Conservation (phyloP, 2,797 vertebrate genomes). For the Furcifer pardalis region DNA sequence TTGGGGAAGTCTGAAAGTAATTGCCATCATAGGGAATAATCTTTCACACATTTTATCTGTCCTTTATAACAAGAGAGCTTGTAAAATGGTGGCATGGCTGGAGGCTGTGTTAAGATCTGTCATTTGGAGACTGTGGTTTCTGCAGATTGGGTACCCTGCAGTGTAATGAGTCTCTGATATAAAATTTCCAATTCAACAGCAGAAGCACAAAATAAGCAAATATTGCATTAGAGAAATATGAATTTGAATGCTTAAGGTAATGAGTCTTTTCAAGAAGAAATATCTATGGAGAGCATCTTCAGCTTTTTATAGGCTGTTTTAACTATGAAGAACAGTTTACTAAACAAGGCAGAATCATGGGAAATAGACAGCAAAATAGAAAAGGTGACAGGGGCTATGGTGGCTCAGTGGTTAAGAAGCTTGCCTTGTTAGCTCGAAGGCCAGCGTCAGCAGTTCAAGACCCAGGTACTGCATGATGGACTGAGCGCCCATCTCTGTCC, state of each 20-base stretch:
- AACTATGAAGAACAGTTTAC: slow-evolving; percentile 11
- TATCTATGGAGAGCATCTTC: neutral
- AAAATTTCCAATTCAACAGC: slow-evolving; percentile 14
- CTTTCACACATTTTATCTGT: slow-evolving; percentile 12
- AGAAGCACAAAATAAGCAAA: slow-evolving; percentile 28
- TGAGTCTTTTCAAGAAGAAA: slow-evolving; percentile 16
- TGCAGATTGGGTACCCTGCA: neutral
- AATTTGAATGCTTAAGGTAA: slow-evolving; percentile 15
- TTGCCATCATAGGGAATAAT: slow-evolving; percentile 7
- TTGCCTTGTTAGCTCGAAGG: no score
- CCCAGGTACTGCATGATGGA: no score
- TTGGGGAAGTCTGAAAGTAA: slow-evolving; percentile 19
- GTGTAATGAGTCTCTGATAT: neutral
- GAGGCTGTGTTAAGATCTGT: neutral
- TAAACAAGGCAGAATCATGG: slow-evolving; percentile 2
- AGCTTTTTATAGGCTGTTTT: neutral
- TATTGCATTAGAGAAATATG: slow-evolving; percentile 11
- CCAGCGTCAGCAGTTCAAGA: no score
- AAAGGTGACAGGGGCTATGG: no score
- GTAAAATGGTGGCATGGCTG: slow-evolving; percentile 11
- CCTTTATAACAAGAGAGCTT: slow-evolving; percentile 1
- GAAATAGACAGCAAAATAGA: slow-evolving; percentile 16
- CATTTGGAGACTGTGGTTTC: slow-evolving; percentile 23
- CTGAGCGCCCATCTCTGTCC: no score
- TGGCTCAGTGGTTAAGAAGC: no score